Evolutionary conservation across 2,113 vertebrate genomes (phyloP).

Genomic region (Melanostigma gelatinosum): DNA sequence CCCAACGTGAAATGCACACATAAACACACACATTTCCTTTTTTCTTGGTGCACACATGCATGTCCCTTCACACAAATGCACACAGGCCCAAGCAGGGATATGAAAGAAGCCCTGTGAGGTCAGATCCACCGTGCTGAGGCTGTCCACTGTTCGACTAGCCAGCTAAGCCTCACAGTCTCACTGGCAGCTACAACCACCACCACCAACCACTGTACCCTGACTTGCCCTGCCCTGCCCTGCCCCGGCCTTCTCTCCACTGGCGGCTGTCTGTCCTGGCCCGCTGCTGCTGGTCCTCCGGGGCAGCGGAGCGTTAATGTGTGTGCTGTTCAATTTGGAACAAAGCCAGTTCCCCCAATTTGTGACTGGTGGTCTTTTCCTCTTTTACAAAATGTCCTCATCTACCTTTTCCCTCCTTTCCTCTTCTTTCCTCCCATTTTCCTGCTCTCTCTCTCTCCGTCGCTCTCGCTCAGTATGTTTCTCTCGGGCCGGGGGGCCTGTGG

Average conservation of each 20-base stretch:
- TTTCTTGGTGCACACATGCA: conserved; percentile 43
- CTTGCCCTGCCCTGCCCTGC: conserved; percentile 63
- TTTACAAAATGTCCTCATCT: conserved; percentile 61
- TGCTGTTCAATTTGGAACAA: conserved; percentile 49
- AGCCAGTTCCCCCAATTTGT: conserved; percentile 53
- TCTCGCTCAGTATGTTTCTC: conserved; percentile 69
- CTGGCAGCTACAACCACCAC: conserved; percentile 69
- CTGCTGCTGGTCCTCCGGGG: conserved; percentile 38
- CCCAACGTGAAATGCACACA: conserved; percentile 63
- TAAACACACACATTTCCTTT: conserved; percentile 53
- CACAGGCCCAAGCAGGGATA: conserved; percentile 60
- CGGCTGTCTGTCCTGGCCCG: conserved; percentile 69
- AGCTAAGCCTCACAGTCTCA: conserved; percentile 71
- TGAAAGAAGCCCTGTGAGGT: conserved; percentile 81
- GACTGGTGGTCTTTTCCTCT: conserved; percentile 55
- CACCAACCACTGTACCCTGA: conserved; percentile 68
- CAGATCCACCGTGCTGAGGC: conserved; percentile 69
- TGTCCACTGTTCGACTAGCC: conserved; percentile 68
- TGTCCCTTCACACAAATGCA: conserved; percentile 60
- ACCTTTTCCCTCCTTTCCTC: conserved; percentile 63
- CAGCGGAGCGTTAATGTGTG: conserved; percentile 42
- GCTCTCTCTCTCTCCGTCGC: conserved; percentile 40
- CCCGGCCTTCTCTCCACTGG: conserved; percentile 58
- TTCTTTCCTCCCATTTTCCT: conserved; percentile 54
- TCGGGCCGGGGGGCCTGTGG: conserved; percentile 73